Evolutionary conservation across 2,888 invertebrate species (phyloP).

Genomic region (Nemotelus nigrinus): DNA sequence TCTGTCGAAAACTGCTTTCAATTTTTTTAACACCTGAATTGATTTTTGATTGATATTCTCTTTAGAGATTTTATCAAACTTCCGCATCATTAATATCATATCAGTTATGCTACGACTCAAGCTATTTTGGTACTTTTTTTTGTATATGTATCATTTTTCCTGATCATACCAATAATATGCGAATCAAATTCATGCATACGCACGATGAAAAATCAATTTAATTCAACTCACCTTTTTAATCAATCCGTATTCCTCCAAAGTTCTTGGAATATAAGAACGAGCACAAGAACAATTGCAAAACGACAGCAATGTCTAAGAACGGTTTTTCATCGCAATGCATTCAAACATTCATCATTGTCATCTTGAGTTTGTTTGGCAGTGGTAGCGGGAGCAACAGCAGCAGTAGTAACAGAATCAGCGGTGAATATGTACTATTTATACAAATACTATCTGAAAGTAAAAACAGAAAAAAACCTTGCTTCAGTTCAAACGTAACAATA

Average conservation of each 20-base stretch:
- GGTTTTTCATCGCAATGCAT: slow-evolving; percentile 19
- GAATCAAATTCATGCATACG: not conserved
- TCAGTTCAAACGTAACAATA: too few species aligned
- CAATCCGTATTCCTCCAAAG: not conserved
- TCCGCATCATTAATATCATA: too few species aligned
- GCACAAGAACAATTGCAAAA: not conserved
- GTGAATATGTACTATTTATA: slow-evolving; percentile 31
- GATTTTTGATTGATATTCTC: too few species aligned
- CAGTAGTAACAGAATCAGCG: too few species aligned
- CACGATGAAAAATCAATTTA: not conserved
- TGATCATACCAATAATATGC: not conserved
- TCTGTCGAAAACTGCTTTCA: too few species aligned
- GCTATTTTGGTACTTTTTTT: too few species aligned
- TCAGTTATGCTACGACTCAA: too few species aligned
- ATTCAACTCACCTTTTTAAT: slow-evolving; percentile 1
- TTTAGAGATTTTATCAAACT: too few species aligned
- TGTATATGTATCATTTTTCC: not conserved
- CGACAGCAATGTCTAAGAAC: slow-evolving; percentile 26
- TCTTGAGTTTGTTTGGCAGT: not conserved
- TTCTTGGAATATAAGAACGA: slow-evolving; percentile 5
- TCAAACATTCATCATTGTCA: slow-evolving; percentile 43
- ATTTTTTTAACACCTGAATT: too few species aligned
- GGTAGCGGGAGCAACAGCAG: too few species aligned
- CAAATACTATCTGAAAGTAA: slow-evolving; percentile 38
- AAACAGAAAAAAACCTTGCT: slow-evolving; percentile 20